Evolutionary conservation across 2,888 invertebrate species (phyloP).

Genomic region (Ormyrus rosae): DNA sequence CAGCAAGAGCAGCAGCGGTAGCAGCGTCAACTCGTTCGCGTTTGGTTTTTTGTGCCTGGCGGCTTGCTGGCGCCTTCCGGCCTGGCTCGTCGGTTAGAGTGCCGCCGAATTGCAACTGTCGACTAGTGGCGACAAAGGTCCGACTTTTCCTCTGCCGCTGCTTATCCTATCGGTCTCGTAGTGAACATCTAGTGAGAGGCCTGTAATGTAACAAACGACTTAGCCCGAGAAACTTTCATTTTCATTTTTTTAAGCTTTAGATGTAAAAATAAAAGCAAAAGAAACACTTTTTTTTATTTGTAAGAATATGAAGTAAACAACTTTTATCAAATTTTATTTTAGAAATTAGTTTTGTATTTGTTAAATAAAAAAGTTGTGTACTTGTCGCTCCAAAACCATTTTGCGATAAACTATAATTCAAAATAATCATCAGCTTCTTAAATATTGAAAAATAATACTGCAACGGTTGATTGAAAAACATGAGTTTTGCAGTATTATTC

Average conservation of each 20-base stretch:
- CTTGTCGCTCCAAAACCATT: too few relatives aligned
- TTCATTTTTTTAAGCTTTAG: conserved; percentile 2
- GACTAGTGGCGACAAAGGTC: conserved; percentile 88
- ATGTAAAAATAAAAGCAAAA: not conserved
- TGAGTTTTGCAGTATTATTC: too few relatives aligned
- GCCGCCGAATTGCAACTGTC: conserved; percentile 84
- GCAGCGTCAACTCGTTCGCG: not conserved
- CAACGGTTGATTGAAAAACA: too few relatives aligned
- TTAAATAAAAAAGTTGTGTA: too few relatives aligned
- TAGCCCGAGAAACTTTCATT: conserved; percentile 57
- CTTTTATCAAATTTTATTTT: too few relatives aligned
- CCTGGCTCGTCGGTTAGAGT: conserved; percentile 77
- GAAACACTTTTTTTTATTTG: not conserved
- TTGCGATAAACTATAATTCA: too few relatives aligned
- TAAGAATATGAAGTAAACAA: not conserved
- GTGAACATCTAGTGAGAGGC: conserved; percentile 85
- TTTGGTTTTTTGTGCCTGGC: conserved; percentile 13
- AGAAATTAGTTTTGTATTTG: too few relatives aligned
- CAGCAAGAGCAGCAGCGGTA: conserved; percentile 2
- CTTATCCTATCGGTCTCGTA: conserved; percentile 85
- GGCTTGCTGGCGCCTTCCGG: conserved; percentile 32
- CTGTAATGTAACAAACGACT: conserved; percentile 68
- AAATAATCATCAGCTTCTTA: too few relatives aligned
- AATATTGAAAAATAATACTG: too few relatives aligned
- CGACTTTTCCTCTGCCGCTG: conserved; percentile 83